phyloP scores from a whole-genome alignment of 2,797 vertebrate genomes.

The Labeo calbasu region DNA sequence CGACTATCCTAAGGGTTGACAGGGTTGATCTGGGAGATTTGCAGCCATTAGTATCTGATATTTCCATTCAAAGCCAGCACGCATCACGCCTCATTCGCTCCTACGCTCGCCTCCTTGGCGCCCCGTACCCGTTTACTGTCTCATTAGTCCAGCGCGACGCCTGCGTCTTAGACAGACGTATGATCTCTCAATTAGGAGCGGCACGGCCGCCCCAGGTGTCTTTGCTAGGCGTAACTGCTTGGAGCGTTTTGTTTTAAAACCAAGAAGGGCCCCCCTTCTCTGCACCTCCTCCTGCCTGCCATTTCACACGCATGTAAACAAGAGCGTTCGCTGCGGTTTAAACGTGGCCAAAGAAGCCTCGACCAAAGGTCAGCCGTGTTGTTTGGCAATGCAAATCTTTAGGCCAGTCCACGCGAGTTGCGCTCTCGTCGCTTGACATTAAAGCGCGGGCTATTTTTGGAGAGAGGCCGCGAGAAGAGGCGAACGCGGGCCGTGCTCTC shows the following conservation, averaged over 20 bases:
- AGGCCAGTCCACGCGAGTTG: slow-evolving; percentile 67
- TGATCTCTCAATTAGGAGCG: slow-evolving; percentile 75
- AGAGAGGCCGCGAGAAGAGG: slow-evolving; percentile 62
- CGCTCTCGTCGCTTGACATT: slow-evolving; percentile 69
- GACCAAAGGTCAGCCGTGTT: slow-evolving; percentile 78
- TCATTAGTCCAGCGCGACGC: slow-evolving; percentile 59
- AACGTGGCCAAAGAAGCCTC: slow-evolving; percentile 62
- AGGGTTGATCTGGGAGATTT: slow-evolving; percentile 37
- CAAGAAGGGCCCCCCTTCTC: background rate
- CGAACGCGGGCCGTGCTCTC: slow-evolving; percentile 15
- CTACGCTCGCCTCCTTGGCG: background rate
- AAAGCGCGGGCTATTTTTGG: slow-evolving; percentile 75
- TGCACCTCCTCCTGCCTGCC: slow-evolving; percentile 21
- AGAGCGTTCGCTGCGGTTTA: slow-evolving; percentile 29
- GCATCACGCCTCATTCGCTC: slow-evolving; percentile 6
- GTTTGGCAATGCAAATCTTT: slow-evolving; percentile 71
- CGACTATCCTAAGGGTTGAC: slow-evolving; percentile 18
- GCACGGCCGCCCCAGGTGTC: slow-evolving; percentile 72
- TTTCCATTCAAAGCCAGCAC: slow-evolving; percentile 35
- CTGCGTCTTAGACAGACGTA: slow-evolving; percentile 73
- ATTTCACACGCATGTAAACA: slow-evolving; percentile 45
- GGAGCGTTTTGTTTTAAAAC: slow-evolving; percentile 61
- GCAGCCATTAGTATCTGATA: slow-evolving; percentile 38
- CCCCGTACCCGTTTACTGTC: slow-evolving; percentile 47
- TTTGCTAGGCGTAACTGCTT: slow-evolving; percentile 65